Evolutionary conservation across 2,888 invertebrate species (phyloP), one percentile per base, ranked within the genome.

Genomic region (Protonemura montana): DNA sequence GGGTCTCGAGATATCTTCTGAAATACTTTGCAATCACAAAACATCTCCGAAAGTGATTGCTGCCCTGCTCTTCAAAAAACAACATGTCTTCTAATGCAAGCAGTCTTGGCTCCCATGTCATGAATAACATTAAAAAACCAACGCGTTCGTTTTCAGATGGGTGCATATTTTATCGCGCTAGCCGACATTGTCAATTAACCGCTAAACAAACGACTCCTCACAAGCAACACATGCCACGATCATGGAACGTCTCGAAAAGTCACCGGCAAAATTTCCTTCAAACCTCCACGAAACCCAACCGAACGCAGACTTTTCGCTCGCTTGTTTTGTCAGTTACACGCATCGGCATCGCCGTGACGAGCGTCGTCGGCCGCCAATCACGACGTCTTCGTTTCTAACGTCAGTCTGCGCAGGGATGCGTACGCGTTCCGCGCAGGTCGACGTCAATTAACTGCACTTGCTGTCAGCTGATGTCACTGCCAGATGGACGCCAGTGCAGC

Each of bases 61-160:
- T 59, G 59, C 59, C 35, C n/a, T n/a, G n/a, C n/a, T 59, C 59
- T 59, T 59, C 59, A 59, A 59, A 59, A 59, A 59, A 59, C 59
- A 59, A 59, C 59, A 59, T 59, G 59, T 59, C 59, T 59, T 35
- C 35, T 10, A 35, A 6, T 35, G 10, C 35, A 59, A 10, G 59
- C 13, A 21, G 16, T 16, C 1, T 59, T 10, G 10, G 35, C 35
- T 59, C 59, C 13, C 59, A 59, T 59, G 59, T 59, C 59, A 59
- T 59, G 59, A 59, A 59, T 59, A 59, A 59, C 59, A 59, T 59
- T 59, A 59, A 59, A 59, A 59, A 2, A 3, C 21, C 59, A 59
- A 21, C 59, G 59, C 59, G 59, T 21, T 13, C 13, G 59, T 21
- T 21, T 59, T 10, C 59, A 35, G 59, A 59, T 59, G 59, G 16